phyloP scores from a whole-genome alignment of 2,113 vertebrate genomes.

The Nanorana parkeri region DNA sequence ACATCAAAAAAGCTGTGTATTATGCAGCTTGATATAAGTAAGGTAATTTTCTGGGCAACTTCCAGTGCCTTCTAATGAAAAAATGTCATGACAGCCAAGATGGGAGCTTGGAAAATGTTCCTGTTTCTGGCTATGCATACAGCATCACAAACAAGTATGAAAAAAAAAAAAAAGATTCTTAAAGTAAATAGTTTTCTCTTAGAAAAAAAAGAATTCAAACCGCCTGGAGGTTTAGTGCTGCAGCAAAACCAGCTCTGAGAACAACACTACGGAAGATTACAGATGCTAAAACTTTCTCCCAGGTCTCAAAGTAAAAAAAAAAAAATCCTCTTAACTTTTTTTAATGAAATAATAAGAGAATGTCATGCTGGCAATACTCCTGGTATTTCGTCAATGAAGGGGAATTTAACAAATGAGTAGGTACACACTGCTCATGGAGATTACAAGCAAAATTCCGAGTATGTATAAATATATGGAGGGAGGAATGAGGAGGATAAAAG shows the following conservation, averaged over 20 bases:
- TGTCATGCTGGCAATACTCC: not conserved
- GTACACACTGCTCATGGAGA: not conserved
- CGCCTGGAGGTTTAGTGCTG: slow-evolving; percentile 34
- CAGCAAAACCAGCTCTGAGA: slow-evolving; percentile 3
- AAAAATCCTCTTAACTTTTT: slow-evolving; percentile 10
- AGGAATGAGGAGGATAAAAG: not conserved
- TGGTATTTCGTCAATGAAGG: not conserved
- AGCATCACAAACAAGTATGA: slow-evolving; percentile 17
- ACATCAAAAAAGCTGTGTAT: slow-evolving; percentile 22
- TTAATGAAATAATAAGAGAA: not conserved
- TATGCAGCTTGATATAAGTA: slow-evolving; percentile 31
- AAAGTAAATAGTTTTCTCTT: slow-evolving; percentile 40
- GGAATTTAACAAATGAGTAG: not conserved
- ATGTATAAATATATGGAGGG: not conserved
- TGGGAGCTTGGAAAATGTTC: slow-evolving; percentile 31
- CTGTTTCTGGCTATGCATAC: not conserved
- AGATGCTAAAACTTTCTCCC: slow-evolving; percentile 13
- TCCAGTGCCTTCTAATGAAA: slow-evolving; percentile 39
- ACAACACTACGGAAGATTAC: slow-evolving; percentile 19
- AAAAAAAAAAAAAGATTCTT: slow-evolving; percentile 30
- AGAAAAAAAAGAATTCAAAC: slow-evolving; percentile 10
- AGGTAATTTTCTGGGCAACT: slow-evolving; percentile 47
- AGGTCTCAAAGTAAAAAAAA: not conserved
- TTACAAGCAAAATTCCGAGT: not conserved
- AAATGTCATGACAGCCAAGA: slow-evolving; percentile 44